Base-by-base conservation (phyloP, 2,797 vertebrate species). In the Cygnus olor region DNA sequence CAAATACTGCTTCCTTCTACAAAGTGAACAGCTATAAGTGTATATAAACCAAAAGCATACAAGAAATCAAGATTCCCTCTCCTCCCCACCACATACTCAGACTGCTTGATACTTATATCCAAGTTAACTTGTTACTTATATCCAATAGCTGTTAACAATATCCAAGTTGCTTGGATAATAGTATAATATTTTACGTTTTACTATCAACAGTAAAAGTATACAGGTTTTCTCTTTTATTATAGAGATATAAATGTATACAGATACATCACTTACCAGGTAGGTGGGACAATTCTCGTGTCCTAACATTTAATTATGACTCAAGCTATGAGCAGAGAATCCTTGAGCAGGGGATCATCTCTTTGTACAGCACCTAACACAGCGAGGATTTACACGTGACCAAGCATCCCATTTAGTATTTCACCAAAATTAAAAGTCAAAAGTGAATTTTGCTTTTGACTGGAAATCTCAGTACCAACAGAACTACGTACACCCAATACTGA, bases 401-500 rank as follows among this genome's bases (percentile, higher is more conserved):
- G 94, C 96, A 95, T 92, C 87, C 95, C 74, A 80, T 76, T 91
- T 95, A 87, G 71, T 34, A 63, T 83, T 96, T 97, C 69, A 76
- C 86, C 95, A 94, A 94, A 96, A 97, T 95, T 92, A 86, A 80
- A 88, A 96, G 94, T 89, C 78, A 92, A 74, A 88, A 88, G 86
- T 88, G 92, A 88, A 42, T 88, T 94, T 85, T 91, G 73, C 89
- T 90, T 92, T 11, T 47, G 44, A 60, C 69, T 80, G 83, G 84
- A 86, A 95, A 14, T 40, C 32, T 63, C 92, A 82, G 79, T 44
- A 65, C 78, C 30, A 15, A 19, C 51, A 47, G 88, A 65, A 90
- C 84, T 73, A 89, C 32, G 36, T 28, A 40, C 71, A 58, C 16
- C 36, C 45, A 17, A 4, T 7, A 10, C 18, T 14, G 32, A 81